Evolutionary conservation across 92 coral and sea anemone species (phyloP).

Genomic region (Siderastrea radians): DNA sequence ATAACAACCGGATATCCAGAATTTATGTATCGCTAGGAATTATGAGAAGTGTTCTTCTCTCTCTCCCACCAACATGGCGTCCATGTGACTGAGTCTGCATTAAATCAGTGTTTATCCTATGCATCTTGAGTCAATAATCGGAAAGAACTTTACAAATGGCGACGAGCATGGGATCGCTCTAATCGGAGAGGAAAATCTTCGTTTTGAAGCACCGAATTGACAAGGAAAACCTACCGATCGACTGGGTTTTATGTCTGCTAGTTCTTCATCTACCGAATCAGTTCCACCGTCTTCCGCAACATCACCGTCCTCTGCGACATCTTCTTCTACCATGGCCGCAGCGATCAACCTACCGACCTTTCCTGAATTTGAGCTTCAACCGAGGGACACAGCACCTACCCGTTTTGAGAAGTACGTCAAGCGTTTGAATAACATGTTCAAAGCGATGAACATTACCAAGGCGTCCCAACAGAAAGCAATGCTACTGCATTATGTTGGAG

Average conservation of each 20-base stretch:
- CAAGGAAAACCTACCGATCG: constrained; percentile 15
- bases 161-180: neutral
- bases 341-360: constrained; percentile 66
- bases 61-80: too few species aligned
- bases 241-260: constrained; percentile 12
- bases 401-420: constrained; percentile 69
- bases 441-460: constrained; percentile 62
- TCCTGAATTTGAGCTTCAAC: constrained; percentile 71
- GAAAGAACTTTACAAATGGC: constrained; percentile 31
- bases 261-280: neutral
- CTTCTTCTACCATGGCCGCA: constrained; percentile 14
- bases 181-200: constrained; percentile 22
- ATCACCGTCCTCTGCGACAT: constrained; percentile 2
- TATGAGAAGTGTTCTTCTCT: too few species aligned
- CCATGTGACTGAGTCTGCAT: too few species aligned
- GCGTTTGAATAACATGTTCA: constrained; percentile 63
- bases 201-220: neutral
- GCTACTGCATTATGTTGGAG: constrained; percentile 68
- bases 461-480: constrained; percentile 66
- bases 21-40: too few species aligned
- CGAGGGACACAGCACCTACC: constrained; percentile 55
- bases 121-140: too few species aligned
- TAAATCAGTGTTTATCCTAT: too few species aligned
- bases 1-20: too few species aligned
- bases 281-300: neutral